Evolutionary conservation across 2,113 vertebrate genomes (phyloP).

Genomic region (Balaenoptera acutorostrata): DNA sequence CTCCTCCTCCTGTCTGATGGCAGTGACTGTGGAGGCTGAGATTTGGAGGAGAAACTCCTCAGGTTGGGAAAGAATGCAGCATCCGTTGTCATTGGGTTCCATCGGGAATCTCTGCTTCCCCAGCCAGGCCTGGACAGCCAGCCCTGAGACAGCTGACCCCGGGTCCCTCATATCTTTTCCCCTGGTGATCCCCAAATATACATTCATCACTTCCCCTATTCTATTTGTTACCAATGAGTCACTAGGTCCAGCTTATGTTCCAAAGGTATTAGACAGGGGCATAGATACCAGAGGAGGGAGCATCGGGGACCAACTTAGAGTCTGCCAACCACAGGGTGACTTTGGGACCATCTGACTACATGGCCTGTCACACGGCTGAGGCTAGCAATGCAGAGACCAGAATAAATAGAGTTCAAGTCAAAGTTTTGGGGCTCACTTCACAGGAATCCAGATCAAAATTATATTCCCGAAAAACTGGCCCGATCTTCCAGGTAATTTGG

Average conservation of each 20-base stretch:
- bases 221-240: too few species aligned
- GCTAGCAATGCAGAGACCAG: background rate
- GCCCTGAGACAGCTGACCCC: fast-evolving
- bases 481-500: background rate
- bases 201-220: background rate
- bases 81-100: background rate
- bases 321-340: background rate
- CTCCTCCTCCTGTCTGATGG: background rate
- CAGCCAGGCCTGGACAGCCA: background rate
- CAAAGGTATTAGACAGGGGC: background rate
- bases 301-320: fast-evolving
- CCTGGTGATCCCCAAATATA: background rate
- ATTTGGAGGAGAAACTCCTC: background rate
- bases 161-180: fast-evolving
- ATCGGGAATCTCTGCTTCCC: background rate
- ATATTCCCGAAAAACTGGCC: fast-evolving
- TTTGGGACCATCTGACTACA: background rate
- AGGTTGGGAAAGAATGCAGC: fast-evolving
- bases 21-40: background rate
- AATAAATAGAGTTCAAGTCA: background rate
- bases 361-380: background rate
- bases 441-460: background rate
- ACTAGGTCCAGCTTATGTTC: background rate
- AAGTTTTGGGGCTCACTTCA: background rate
- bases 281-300: background rate